Conservation (phyloP, 2,888 invertebrate genomes). For the Chymomyza procnemis region DNA sequence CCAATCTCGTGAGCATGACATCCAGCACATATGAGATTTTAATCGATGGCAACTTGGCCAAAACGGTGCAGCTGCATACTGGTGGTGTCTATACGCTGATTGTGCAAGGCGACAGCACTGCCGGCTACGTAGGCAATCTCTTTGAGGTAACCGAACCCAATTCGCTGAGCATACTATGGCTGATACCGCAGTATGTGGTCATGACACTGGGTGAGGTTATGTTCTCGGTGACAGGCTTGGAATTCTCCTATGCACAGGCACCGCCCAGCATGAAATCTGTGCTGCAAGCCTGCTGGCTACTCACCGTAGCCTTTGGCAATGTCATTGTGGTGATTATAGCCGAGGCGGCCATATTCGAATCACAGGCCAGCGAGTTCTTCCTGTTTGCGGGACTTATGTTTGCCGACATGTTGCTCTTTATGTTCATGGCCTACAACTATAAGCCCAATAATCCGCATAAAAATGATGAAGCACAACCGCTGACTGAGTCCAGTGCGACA, state of each 20-base stretch:
- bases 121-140: constrained; percentile 13
- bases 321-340: constrained; percentile 94
- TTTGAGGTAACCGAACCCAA: constrained; percentile 77
- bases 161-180: constrained; percentile 81
- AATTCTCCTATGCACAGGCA: constrained; percentile 86
- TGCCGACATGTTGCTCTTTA: constrained; percentile 89
- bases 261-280: constrained; percentile 94
- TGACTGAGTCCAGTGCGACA: constrained; percentile 33
- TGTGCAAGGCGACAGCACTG: constrained; percentile 33
- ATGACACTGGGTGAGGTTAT: constrained; percentile 83
- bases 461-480: constrained; percentile 45
- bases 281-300: constrained; percentile 93
- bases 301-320: constrained; percentile 96
- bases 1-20: constrained; percentile 48
- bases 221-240: constrained; percentile 85
- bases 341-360: constrained; percentile 86
- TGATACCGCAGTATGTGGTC: constrained; percentile 85
- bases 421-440: constrained; percentile 88
- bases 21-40: constrained; percentile 54
- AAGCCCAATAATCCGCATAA: constrained; percentile 77
- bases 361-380: constrained; percentile 92
- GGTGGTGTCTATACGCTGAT: constrained; percentile 78
- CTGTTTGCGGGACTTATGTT: constrained; percentile 93
- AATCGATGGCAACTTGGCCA: constrained; percentile 37
- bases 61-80: constrained; percentile 50